Evolutionary conservation across 2,888 invertebrate genomes (phyloP).

Genomic region (Halictus ligatus): DNA sequence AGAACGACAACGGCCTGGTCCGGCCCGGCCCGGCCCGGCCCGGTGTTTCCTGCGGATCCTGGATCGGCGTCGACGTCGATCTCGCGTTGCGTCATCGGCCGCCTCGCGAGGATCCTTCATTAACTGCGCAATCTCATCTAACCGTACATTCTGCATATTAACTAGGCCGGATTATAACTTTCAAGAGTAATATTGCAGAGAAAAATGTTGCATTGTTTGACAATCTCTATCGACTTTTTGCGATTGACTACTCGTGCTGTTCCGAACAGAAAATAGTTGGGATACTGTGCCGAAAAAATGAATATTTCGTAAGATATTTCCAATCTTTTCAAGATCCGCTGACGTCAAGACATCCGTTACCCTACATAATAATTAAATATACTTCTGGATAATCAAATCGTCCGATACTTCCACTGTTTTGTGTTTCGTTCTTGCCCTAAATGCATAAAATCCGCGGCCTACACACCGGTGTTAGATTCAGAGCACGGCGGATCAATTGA

Average conservation of each 20-base stretch:
- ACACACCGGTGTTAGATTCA: background rate
- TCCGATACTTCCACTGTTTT: background rate
- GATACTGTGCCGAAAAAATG: too few species aligned
- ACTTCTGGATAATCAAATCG: background rate
- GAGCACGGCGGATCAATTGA: background rate
- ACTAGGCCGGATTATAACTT: background rate
- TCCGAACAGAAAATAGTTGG: too few species aligned
- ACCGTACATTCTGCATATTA: background rate
- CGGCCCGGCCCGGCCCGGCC: background rate
- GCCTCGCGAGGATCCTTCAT: background rate
- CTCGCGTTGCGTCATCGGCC: background rate
- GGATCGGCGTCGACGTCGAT: constrained; percentile 37
- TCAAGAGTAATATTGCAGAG: background rate
- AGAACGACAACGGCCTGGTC: constrained; percentile 32
- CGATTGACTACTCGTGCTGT: too few species aligned
- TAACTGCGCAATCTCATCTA: background rate
- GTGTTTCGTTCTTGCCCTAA: background rate
- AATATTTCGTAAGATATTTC: too few species aligned
- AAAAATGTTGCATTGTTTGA: too few species aligned
- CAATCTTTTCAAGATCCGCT: too few species aligned
- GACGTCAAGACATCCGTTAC: too few species aligned
- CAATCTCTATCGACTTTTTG: background rate
- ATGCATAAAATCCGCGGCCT: rapidly evolving
- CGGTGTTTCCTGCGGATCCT: constrained; percentile 40
- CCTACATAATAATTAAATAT: too few species aligned